phyloP scores from a whole-genome alignment of 2,113 vertebrate species.

The Nesoenas mayeri region DNA sequence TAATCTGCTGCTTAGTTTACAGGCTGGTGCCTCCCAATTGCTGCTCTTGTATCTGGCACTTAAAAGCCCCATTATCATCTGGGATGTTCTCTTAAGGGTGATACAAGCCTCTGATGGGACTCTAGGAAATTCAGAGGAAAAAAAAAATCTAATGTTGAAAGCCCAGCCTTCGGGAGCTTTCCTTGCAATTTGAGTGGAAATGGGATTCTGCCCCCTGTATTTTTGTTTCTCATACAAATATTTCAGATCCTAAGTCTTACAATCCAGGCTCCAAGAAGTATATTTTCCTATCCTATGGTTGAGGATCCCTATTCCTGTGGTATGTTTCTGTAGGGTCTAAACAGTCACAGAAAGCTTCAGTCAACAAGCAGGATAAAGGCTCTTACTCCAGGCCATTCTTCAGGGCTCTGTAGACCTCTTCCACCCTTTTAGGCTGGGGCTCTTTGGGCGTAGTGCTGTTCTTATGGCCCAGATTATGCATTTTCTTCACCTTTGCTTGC shows the following conservation, averaged over 20 bases:
- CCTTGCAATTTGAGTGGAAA: neutral
- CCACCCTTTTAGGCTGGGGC: conserved; percentile 90
- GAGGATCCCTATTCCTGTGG: neutral
- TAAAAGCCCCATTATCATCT: neutral
- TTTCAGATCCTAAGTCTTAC: neutral
- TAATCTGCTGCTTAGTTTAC: conserved; percentile 33
- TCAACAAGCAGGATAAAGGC: neutral
- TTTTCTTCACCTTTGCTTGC: conserved; percentile 93
- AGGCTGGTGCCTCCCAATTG: neutral
- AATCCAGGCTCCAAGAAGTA: neutral
- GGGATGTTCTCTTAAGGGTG: neutral
- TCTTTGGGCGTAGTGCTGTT: conserved; percentile 86
- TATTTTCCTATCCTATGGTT: neutral
- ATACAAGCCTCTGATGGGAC: neutral
- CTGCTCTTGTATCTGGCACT: neutral
- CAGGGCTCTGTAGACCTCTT: conserved; percentile 90
- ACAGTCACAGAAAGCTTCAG: neutral
- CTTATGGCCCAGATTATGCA: conserved; percentile 90
- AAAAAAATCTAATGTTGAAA: neutral
- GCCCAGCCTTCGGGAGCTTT: neutral
- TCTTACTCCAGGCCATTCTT: conserved; percentile 95
- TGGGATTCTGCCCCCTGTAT: neutral
- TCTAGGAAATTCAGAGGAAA: neutral
- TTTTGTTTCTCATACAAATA: neutral
- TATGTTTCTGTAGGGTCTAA: neutral